These are phyloP conservation scores for Netta rufina DNA, from an alignment of 2,797 vertebrate genomes.

Conservation along the genomic window DNA sequence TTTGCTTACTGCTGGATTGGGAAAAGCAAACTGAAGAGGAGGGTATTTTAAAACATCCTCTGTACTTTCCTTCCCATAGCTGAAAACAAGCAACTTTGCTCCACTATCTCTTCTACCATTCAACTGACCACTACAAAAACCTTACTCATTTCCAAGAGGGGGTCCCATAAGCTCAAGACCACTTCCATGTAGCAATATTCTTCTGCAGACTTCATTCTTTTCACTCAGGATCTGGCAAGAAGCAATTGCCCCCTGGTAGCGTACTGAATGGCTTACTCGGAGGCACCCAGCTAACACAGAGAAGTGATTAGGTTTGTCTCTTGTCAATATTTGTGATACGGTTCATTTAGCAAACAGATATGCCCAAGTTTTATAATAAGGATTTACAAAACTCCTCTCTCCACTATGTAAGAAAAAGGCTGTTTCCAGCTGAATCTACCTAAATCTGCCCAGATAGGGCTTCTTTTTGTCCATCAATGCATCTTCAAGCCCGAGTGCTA, in stretches of 20 bases:
- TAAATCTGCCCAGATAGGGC: neutral
- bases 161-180: neutral
- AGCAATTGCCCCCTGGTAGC: neutral
- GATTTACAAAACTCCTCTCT: neutral
- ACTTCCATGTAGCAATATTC: neutral
- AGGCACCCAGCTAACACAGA: neutral
- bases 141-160: rapidly evolving
- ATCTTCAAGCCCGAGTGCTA: neutral
- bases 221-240: neutral
- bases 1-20: no score
- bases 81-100: neutral
- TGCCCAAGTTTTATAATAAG: rapidly evolving
- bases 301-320: neutral
- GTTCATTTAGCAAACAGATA: neutral
- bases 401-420: neutral
- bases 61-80: neutral
- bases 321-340: neutral
- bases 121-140: neutral
- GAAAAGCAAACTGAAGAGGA: neutral
- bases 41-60: neutral
- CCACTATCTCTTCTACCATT: neutral
- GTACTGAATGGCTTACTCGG: neutral
- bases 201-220: neutral
- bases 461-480: neutral
- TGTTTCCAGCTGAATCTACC: neutral